Base-by-base conservation (phyloP, 92 coral and sea anemone species). In the Epizoanthus rinbou region DNA sequence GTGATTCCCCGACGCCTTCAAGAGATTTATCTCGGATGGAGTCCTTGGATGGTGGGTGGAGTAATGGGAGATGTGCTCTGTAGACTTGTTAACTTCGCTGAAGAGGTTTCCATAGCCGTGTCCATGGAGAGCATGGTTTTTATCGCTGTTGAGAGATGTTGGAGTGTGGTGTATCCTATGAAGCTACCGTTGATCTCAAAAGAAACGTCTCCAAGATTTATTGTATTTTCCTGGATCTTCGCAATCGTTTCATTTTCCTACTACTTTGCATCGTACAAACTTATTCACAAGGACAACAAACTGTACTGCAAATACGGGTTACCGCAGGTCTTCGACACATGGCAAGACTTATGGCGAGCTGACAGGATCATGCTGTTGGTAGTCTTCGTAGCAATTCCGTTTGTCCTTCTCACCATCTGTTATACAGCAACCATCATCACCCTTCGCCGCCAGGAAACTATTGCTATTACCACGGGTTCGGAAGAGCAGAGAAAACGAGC, bases 261-360 rank as follows among this genome's bases (percentile, higher is more conserved):
- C 25, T 62, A 62, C 25, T 62, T 62, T 25, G 66, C 24, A 18
- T 28, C 66, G 0, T 62, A 62, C 10, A 73, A 73, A 22, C 62
- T 73, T 10, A 60, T 47, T 52, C 1, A 21, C n/a, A 75, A 57
- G 39, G 17, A 75, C 43, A 57, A 75, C 59, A 64, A 54, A 45
- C 80, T 33, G 2, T 57, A 57, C 53, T 75, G 80, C 53, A 64
- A 57, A 21, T 75, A 52, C 47, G 67, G 28, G 6, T 35, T 75
- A 22, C 80, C 80, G 59, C 66, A 75, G 21, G 21, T 75, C 2
- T 75, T 75, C 19, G 80, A 75, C 67, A 52, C 80, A 21, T 75
- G 80, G 80, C 66, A 75, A 31, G 80, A 75, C 66, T 57, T 75
- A 18, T 75, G 80, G 80, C 35, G 66, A 75, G 80, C 80, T 19